phyloP scores from a whole-genome alignment of 2,797 vertebrate genomes.

The Poeciliopsis gracilis region DNA sequence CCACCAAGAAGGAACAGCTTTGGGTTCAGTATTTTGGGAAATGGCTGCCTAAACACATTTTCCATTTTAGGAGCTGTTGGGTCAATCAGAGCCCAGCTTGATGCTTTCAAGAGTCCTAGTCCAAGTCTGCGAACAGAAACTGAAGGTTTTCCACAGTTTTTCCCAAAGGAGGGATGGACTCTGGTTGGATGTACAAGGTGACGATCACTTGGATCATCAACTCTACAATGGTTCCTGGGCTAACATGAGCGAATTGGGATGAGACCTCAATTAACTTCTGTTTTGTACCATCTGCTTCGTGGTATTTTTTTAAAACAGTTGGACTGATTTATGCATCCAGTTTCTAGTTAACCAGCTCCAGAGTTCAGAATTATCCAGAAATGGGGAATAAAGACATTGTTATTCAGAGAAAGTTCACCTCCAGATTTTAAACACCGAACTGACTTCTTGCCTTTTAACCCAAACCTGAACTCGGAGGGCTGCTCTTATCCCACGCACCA shows the following conservation, averaged over 20 bases:
- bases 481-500: slow-evolving; percentile 55
- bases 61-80: background rate
- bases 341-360: background rate
- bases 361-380: background rate
- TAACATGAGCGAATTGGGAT: background rate
- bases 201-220: too few relatives aligned
- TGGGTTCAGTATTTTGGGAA: background rate
- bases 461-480: slow-evolving; percentile 64
- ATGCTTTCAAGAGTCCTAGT: background rate
- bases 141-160: background rate
- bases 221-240: too few relatives aligned
- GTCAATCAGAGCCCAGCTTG: background rate
- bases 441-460: slow-evolving; percentile 55
- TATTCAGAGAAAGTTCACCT: background rate
- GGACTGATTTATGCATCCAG: background rate
- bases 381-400: background rate
- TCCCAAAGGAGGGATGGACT: background rate
- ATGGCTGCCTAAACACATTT: background rate
- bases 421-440: slow-evolving; percentile 11
- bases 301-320: too few relatives aligned
- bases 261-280: background rate
- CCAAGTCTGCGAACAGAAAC: background rate
- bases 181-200: background rate
- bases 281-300: background rate
- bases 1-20: background rate